Evolutionary conservation across 2,113 vertebrate genomes (phyloP).

Genomic region (Ardeotis arabs): DNA sequence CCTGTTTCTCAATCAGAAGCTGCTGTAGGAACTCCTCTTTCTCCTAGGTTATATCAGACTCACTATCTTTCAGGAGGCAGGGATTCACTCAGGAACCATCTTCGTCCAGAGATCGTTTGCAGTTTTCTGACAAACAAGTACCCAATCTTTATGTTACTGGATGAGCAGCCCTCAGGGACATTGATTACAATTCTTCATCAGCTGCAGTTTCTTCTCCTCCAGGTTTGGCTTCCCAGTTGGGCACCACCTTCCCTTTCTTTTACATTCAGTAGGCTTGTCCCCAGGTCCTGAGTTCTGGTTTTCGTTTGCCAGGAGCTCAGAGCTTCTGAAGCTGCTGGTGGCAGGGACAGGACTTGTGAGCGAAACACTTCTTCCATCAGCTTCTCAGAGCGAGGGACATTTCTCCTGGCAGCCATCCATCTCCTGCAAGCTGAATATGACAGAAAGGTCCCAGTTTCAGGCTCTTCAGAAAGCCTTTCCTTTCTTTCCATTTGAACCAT

Average conservation of each 20-base stretch:
- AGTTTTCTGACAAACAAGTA: background rate
- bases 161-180: background rate
- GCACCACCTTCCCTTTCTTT: background rate
- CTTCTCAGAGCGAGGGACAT: background rate
- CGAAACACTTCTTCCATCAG: background rate
- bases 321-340: background rate
- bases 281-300: background rate
- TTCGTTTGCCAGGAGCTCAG: background rate
- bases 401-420: background rate
- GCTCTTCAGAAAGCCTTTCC: background rate
- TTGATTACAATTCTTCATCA: background rate
- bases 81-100: background rate
- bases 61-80: background rate
- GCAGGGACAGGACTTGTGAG: background rate
- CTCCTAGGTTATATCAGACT: background rate
- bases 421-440: background rate
- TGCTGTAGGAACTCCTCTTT: background rate
- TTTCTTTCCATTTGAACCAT: background rate
- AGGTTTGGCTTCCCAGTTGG: background rate
- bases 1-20: background rate
- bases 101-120: background rate
- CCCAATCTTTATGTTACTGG: background rate
- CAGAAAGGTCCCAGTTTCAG: background rate
- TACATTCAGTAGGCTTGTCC: background rate
- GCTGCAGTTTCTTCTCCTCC: background rate